Conservation (phyloP, 2,797 vertebrate genomes). For the Cirrhinus mrigala region DNA sequence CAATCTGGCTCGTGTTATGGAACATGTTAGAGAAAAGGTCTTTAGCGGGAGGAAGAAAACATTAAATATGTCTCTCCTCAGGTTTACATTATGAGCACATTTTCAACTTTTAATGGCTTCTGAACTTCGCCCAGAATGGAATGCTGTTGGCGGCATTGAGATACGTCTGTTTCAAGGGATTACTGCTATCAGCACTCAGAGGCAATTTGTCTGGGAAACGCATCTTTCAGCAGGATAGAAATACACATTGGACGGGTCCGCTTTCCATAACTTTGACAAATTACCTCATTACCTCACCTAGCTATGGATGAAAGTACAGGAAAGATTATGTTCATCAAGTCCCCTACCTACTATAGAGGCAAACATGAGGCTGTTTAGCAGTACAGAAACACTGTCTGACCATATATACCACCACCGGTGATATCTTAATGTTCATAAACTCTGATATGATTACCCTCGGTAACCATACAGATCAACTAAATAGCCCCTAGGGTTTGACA, state of each 20-base stretch:
- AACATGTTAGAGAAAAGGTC: slow-evolving; percentile 54
- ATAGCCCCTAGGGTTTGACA: not conserved
- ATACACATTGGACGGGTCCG: slow-evolving; percentile 64
- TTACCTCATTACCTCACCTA: slow-evolving; percentile 70
- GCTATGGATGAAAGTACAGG: slow-evolving; percentile 64
- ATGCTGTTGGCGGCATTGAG: slow-evolving; percentile 63
- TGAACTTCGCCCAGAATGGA: slow-evolving; percentile 62
- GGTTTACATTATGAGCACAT: slow-evolving; percentile 68
- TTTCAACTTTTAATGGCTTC: slow-evolving; percentile 79
- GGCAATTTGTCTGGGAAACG: slow-evolving; percentile 73
- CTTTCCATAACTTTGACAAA: slow-evolving; percentile 71
- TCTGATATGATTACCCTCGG: not conserved
- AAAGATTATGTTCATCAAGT: slow-evolving; percentile 65
- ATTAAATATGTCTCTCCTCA: slow-evolving; percentile 66
- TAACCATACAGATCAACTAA: not conserved
- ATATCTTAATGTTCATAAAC: slow-evolving; percentile 19
- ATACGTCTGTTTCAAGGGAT: slow-evolving; percentile 74
- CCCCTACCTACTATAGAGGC: slow-evolving; percentile 42
- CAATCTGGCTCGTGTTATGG: slow-evolving; percentile 65
- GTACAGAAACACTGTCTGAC: slow-evolving; percentile 39
- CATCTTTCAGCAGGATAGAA: slow-evolving; percentile 67
- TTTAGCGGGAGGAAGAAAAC: slow-evolving; percentile 56
- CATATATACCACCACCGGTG: not conserved
- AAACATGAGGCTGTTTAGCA: slow-evolving; percentile 40
- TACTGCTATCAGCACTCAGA: slow-evolving; percentile 73